phyloP scores from a whole-genome alignment of 2,113 vertebrate species.

The Glareola pratincola region DNA sequence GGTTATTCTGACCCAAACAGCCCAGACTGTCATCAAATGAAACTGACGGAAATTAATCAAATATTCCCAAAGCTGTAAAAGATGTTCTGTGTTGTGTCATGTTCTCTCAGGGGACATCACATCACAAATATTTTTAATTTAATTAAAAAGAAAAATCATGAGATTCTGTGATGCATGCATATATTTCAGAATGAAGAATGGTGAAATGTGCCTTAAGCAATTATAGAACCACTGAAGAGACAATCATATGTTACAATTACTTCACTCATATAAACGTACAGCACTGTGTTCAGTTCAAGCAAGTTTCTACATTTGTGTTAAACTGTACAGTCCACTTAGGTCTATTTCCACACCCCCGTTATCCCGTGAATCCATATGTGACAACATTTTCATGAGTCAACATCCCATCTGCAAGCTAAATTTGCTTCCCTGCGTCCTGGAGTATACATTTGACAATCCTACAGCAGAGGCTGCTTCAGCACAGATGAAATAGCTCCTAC shows the following conservation, averaged over 20 bases:
- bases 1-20: not conserved
- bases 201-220: not conserved
- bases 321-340: accelerated
- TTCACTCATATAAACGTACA: not conserved
- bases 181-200: not conserved
- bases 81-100: not conserved
- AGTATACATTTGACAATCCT: not conserved
- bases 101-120: not conserved
- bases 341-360: not conserved
- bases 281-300: not conserved
- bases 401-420: not conserved
- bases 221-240: not conserved
- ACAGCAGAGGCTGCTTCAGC: not conserved
- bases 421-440: not conserved
- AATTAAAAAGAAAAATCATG: not conserved
- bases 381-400: not conserved
- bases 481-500: not conserved
- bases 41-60: not conserved
- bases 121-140: not conserved
- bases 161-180: not conserved
- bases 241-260: not conserved
- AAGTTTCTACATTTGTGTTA: not conserved
- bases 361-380: accelerated
- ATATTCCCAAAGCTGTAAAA: not conserved
- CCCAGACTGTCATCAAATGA: not conserved